Base-by-base conservation (phyloP, 2,888 invertebrate species). In the Cataglyphis albicans region DNA sequence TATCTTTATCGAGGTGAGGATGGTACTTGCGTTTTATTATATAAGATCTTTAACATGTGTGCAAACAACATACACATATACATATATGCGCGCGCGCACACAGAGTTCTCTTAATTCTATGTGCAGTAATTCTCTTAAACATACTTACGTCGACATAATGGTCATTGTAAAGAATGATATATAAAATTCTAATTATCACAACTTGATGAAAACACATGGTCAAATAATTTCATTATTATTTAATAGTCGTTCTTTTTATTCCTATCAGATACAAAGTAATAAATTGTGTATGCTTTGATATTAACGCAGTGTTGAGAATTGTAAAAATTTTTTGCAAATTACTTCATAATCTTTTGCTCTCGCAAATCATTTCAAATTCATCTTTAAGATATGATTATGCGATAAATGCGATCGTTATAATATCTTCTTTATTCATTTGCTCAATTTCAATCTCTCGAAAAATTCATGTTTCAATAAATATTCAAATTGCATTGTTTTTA, bases 91-190 rank as follows among this genome's bases (percentile, higher is more conserved):
- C 6, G 6, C 6, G 6, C 35, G 6, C 35, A 35, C 6, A 35
- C 35, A 35, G 0, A 48, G 1, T 48, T 6, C 10, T 68, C n/a
- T 15, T 32, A 68, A 68, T 44, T 52, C 3, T 52, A n/a, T 35
- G 6, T 15, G 6, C n/a, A 21, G 18, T 55, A 38, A 12, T 38
- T 32, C 35, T 65, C n/a, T 0, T 55, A 25, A 57, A 25, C 15
- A 5, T 29, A 76, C 55, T 76, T 55, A 76, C 67, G 6, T 67
- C n/a, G 7, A 29, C 9, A 57, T 41, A 21, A 41, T 29, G 38
- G 15, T 15, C 7, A 4, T 52, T 41, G 12, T 25, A 64, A 52
- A 52, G 6, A 41, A 38, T 3, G 29, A 6, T 21, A 38, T 3
- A n/a, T 21, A 15, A 76, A 38, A 67, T 21, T n/a, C 15, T 1